Conservation (phyloP, 2,797 vertebrate genomes). For the Acropternis orthonyx region DNA sequence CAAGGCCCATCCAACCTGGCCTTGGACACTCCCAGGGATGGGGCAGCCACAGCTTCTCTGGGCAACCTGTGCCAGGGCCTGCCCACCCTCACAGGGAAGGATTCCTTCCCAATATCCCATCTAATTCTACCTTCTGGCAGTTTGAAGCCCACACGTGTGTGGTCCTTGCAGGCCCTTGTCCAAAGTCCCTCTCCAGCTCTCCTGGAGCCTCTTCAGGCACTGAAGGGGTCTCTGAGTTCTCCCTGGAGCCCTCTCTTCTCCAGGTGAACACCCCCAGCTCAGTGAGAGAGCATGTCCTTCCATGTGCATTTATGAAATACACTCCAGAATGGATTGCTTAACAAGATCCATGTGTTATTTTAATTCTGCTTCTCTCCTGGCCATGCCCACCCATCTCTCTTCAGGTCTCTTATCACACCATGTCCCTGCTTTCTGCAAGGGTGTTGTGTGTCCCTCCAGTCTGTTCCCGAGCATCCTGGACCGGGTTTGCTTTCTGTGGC, state of each 20-base stretch:
- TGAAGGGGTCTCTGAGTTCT: background rate
- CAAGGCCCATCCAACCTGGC: background rate
- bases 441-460: background rate
- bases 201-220: background rate
- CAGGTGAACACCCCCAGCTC: background rate
- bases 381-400: background rate
- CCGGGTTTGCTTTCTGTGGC: background rate
- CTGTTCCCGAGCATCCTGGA: background rate
- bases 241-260: background rate
- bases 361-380: background rate
- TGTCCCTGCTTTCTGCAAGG: background rate
- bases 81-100: background rate
- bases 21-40: background rate
- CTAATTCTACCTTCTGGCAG: background rate
- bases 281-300: background rate
- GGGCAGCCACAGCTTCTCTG: background rate
- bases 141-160: background rate
- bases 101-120: background rate
- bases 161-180: background rate
- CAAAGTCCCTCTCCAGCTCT: background rate
- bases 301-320: background rate
- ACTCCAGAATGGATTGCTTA: background rate
- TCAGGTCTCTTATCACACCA: no score
- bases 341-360: background rate
- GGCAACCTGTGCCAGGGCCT: background rate